Percentiles rank a stretch among this genome's conserved stretches.
These are phyloP conservation scores for Spea multiplicata DNA, from an alignment of 2,113 vertebrate species.

Conservation along the genomic window DNA sequence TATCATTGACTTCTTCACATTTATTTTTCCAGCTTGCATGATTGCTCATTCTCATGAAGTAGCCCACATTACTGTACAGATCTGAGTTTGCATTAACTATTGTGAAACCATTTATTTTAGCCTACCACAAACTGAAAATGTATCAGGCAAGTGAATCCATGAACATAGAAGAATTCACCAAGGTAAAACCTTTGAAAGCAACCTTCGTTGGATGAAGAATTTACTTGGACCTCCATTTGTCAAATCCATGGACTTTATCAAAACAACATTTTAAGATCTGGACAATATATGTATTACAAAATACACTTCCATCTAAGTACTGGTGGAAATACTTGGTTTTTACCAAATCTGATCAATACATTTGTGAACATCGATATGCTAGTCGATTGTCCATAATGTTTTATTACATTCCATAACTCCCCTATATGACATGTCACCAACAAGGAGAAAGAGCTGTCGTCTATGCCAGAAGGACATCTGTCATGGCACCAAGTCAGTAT, in stretches of 20 bases:
- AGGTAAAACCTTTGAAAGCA: background rate
- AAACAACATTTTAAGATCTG: background rate
- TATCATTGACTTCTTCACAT: too few species aligned
- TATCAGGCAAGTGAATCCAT: background rate
- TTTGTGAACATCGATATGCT: background rate
- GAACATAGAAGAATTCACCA: background rate
- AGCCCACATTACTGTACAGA: background rate
- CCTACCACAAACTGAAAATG: background rate
- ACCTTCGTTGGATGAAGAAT: background rate
- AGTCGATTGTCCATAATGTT: background rate
- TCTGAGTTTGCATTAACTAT: background rate
- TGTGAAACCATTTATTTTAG: background rate
- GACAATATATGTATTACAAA: background rate
- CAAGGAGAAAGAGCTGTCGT: background rate
- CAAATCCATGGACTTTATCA: background rate
- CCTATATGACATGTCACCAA: background rate
- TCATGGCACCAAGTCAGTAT: too few species aligned
- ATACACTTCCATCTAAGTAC: background rate
- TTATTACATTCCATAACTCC: background rate
- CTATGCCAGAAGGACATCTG: background rate
- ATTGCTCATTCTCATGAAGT: too few species aligned
- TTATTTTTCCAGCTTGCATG: too few species aligned
- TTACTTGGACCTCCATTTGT: background rate
- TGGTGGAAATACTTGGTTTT: background rate
- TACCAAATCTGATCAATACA: background rate